These are phyloP conservation scores for Indicator maculatus DNA, from an alignment of 2,113 vertebrate species.

Conservation along the genomic window DNA sequence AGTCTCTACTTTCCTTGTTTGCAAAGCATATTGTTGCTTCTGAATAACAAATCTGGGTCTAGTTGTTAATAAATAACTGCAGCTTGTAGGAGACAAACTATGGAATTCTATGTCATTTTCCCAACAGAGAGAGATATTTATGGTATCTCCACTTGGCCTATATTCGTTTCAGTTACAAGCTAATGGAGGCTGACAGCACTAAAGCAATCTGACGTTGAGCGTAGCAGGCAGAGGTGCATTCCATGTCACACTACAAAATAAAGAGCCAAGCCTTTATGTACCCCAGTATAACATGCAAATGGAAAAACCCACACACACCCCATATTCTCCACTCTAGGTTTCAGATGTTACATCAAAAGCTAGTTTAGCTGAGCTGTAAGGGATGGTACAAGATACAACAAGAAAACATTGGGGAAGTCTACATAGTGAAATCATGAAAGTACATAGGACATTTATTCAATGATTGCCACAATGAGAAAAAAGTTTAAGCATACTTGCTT, in stretches of 20 bases:
- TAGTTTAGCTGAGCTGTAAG: background rate
- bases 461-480: background rate
- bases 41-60: background rate
- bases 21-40: background rate
- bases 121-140: background rate
- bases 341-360: background rate
- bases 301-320: background rate
- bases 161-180: background rate
- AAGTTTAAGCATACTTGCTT: background rate
- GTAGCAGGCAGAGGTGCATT: background rate
- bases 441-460: background rate
- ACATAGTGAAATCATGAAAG: background rate
- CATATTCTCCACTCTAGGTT: background rate
- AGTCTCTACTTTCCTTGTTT: background rate
- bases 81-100: background rate
- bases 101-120: background rate
- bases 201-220: background rate
- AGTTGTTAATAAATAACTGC: background rate
- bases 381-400: background rate
- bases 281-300: background rate
- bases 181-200: conserved; percentile 5
- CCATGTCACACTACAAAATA: background rate
- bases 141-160: background rate
- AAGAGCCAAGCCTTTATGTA: background rate
- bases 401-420: background rate